These are phyloP conservation scores for Plagodis dolabraria DNA, from an alignment of 2,888 invertebrate genomes.

Conservation along the genomic window DNA sequence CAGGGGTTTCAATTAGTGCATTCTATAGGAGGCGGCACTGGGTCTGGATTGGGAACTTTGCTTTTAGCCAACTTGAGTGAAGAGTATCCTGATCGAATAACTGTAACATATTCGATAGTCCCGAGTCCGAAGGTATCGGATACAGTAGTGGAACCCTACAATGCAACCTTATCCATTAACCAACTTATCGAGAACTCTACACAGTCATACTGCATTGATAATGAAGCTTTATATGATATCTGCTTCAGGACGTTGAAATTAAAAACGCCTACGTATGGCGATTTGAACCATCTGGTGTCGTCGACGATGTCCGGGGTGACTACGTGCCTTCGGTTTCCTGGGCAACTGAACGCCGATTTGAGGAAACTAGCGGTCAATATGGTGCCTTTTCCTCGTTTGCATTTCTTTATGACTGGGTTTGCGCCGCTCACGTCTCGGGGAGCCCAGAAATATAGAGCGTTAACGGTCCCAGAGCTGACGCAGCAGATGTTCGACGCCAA, in stretches of 20 bases:
- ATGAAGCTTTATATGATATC: constrained; percentile 91
- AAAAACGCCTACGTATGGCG: constrained; percentile 90
- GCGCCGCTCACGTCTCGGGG: constrained; percentile 91
- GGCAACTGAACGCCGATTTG: constrained; percentile 89
- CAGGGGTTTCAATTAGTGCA: constrained; percentile 87
- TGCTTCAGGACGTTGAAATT: constrained; percentile 90
- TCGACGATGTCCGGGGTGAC: constrained; percentile 74
- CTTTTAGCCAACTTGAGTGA: constrained; percentile 87
- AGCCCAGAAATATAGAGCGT: constrained; percentile 92
- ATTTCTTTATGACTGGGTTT: constrained; percentile 85
- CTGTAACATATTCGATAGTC: constrained; percentile 88
- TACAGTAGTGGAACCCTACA: constrained; percentile 87
- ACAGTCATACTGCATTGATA: constrained; percentile 88
- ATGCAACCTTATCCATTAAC: constrained; percentile 87
- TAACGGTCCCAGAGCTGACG: constrained; percentile 95
- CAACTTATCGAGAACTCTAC: constrained; percentile 89
- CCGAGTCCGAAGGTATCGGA: constrained; percentile 91
- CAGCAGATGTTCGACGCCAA: constrained; percentile 96
- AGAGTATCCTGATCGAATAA: constrained; percentile 90
- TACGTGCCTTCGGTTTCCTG: constrained; percentile 72
- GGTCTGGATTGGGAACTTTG: constrained; percentile 89
- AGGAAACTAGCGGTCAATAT: constrained; percentile 75
- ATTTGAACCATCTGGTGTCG: constrained; percentile 85
- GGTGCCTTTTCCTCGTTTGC: constrained; percentile 90
- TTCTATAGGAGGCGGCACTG: constrained; percentile 90